Base-by-base conservation (phyloP, 1,140 invertebrate species). In the Diabrotica virgifera region DNA sequence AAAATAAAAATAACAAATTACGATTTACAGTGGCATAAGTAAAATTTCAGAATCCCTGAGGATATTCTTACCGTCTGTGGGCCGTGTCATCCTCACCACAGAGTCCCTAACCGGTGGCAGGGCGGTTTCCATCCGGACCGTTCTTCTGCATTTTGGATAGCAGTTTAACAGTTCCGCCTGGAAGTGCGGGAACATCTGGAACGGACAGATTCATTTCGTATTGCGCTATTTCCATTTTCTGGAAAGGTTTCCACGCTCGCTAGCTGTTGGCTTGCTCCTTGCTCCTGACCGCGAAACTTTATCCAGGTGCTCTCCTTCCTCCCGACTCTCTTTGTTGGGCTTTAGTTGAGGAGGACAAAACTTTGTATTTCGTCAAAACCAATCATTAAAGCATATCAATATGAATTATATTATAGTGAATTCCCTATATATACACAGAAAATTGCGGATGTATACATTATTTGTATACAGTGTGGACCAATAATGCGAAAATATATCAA, bases 131-230 rank as follows among this genome's bases (percentile, higher is more conserved):
- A 54, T 13, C 12, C 35, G 46, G 51, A 14, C 14, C 12, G 5
- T 35, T 11, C 11, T 10, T 52, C 24, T 37, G n/a, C 10, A 35
- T 51, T 50, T 52, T 24, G 40, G 54, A 46, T 13, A 38, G 64
- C 69, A 76, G 72, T 75, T 76, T 75, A 76, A 76, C 73, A 74
- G 75, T 76, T 76, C 75, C 73, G 67, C 73, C 75, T 46, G 40
- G 40, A n/a, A 76, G 74, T 76, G 74, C 70, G 76, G 76, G 68
- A 76, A 76, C 77, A 78, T 73, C 68, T 69, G 68, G 62, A 66
- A 56, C 64, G 75, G 77, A 78, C 77, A 78, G 75, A 74, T 78
- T 78, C 77, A 78, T 78, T 78, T 77, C 73, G 72, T 71, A 75
- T 76, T 73, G 74, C 72, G 71, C 70, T 72, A 72, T 77, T 77